phyloP scores from a whole-genome alignment of 2,797 vertebrate genomes.

The Benthosema pterotum region DNA sequence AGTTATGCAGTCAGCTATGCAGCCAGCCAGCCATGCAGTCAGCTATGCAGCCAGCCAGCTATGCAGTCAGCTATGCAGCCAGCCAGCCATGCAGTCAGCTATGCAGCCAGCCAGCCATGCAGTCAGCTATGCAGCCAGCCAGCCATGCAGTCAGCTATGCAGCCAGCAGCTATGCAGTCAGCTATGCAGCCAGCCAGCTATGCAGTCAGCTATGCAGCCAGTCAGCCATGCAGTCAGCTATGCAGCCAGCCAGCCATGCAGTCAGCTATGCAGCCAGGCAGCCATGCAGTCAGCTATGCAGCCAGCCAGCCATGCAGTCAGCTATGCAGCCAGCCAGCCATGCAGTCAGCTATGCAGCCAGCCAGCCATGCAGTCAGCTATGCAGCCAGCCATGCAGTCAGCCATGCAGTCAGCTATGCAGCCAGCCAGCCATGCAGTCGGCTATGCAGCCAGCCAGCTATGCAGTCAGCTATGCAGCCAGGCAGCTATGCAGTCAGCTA shows the following conservation, averaged over 20 bases:
- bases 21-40: too few relatives aligned
- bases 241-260: constrained; percentile 60
- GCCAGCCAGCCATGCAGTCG: constrained; percentile 58
- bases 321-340: constrained; percentile 63
- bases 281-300: constrained; percentile 58
- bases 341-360: constrained; percentile 55
- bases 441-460: constrained; percentile 63
- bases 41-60: too few relatives aligned
- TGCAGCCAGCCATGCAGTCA: constrained; percentile 61
- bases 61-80: too few relatives aligned
- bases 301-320: constrained; percentile 58
- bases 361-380: too few relatives aligned
- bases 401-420: constrained; percentile 58
- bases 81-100: constrained; percentile 10
- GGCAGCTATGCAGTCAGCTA: constrained; percentile 63
- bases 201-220: constrained; percentile 64
- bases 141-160: constrained; percentile 37
- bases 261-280: constrained; percentile 61
- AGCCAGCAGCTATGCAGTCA: constrained; percentile 65
- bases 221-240: constrained; percentile 60
- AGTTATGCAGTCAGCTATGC: too few relatives aligned
- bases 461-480: constrained; percentile 55
- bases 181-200: constrained; percentile 49
- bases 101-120: neutral
- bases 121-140: constrained; percentile 37